Base-by-base conservation (phyloP, 35 echinoderm and acorn worm genomes). In the Stichopus chloronotus region DNA sequence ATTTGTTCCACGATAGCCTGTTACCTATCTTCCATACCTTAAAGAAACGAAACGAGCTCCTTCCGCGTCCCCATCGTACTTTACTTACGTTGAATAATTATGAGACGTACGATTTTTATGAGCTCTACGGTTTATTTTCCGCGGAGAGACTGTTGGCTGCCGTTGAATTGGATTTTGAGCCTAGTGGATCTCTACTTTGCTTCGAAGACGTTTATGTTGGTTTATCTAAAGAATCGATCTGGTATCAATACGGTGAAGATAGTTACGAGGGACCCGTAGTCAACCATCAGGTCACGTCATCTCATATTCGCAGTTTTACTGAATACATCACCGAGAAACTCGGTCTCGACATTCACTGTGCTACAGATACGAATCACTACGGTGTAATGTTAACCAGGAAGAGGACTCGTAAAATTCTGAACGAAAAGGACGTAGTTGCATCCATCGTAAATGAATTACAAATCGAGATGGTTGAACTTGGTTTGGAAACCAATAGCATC, bases 191-290 rank as follows among this genome's bases (percentile, higher is more conserved):
- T 22, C n/a, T 88, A 5, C 63, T 57, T 30, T 88, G 86, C 20
- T 88, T 88, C 57, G 86, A 88, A 52, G 86, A 88, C 58, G 25
- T 88, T 10, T 0, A 7, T 6, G 57, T 88, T 6, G 86, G 86
- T 12, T 65, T 88, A 19, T 88, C 86, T 5, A 69, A 19, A 22
- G 86, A 88, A 21, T 24, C 86, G 8, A 1, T 65, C 17, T 88
- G 86, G 86, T 88, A 88, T 52, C 86, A 88, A 25, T 88, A 88
- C 25, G 86, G 86, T 6, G 20, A 24, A 8, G 19, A 25, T 52
- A 10, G 1, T n/a, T 6, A 8, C 19, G 86, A 88, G 57, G 86
- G 86, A 52, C 86, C 86, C 5, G 58, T 88, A 52, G 19, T 0
- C 19, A 25, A 88, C 6, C n/a, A 17, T 7, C 5, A 88, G 5